Percentiles rank a stretch among this genome's conserved stretches.
Evolutionary conservation across 2,888 invertebrate species (phyloP).

Genomic region (Eudemis profundana): DNA sequence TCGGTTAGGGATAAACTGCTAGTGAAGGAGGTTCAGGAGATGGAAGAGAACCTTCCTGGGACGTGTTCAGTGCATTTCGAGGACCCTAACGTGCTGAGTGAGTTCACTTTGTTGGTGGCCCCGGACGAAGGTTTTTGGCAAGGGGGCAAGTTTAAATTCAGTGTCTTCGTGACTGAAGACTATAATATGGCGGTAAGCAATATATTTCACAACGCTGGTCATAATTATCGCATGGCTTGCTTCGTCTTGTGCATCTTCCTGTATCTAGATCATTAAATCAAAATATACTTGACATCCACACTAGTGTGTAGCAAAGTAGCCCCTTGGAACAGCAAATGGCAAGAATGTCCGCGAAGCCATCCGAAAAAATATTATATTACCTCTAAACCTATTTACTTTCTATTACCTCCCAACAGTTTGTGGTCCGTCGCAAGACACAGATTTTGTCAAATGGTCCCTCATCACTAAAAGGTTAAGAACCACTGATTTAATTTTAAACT

Average conservation of each 20-base stretch:
- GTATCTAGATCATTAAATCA: too few relatives aligned
- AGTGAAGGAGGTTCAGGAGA: conserved; percentile 93
- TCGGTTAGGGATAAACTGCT: conserved; percentile 92
- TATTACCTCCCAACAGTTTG: too few relatives aligned
- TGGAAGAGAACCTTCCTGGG: conserved; percentile 93
- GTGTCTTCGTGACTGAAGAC: conserved; percentile 94
- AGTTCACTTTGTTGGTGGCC: conserved; percentile 90
- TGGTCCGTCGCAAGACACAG: too few relatives aligned
- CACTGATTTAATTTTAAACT: too few relatives aligned
- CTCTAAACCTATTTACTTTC: too few relatives aligned
- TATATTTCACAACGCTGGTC: background rate
- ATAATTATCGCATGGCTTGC: background rate
- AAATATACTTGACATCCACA: too few relatives aligned
- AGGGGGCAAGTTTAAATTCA: conserved; percentile 94
- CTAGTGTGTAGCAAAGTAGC: too few relatives aligned
- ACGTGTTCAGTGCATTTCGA: conserved; percentile 93
- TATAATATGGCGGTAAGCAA: conserved; percentile 97
- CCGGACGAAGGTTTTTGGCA: conserved; percentile 96
- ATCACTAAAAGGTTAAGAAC: too few relatives aligned
- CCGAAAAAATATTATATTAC: too few relatives aligned
- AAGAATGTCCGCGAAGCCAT: too few relatives aligned
- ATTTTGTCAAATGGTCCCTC: too few relatives aligned
- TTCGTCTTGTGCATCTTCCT: background rate
- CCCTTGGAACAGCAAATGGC: too few relatives aligned
- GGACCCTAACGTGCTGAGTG: conserved; percentile 92